phyloP scores from a whole-genome alignment of 2,797 vertebrate species.

The Nyctalus aviator region DNA sequence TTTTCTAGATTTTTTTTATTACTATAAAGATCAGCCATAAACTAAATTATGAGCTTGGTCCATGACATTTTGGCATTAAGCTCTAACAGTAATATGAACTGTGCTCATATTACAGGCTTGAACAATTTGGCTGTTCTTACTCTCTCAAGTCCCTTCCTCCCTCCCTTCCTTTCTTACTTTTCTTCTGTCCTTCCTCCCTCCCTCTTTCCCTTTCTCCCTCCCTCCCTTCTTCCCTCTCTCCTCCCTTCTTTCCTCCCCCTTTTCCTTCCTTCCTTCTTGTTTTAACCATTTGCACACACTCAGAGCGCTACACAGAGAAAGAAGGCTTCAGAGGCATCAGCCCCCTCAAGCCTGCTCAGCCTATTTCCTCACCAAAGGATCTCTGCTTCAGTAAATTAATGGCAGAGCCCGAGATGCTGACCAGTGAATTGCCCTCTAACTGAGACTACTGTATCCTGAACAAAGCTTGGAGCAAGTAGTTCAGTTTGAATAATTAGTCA shows the following conservation, averaged over 20 bases:
- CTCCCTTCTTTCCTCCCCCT: rapidly evolving
- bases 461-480: background rate
- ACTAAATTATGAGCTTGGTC: slow-evolving; percentile 83
- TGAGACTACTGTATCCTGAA: background rate
- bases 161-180: background rate
- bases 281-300: background rate
- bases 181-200: rapidly evolving
- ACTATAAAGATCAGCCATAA: slow-evolving; percentile 82
- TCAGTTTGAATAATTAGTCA: background rate
- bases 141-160: background rate
- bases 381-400: background rate
- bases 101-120: slow-evolving; percentile 76
- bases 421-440: background rate
- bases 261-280: background rate
- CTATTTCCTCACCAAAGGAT: background rate
- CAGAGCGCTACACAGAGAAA: background rate
- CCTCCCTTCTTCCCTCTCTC: rapidly evolving
- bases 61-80: slow-evolving; percentile 74
- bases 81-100: slow-evolving; percentile 70
- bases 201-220: background rate
- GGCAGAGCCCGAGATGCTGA: background rate
- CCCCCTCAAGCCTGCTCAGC: background rate
- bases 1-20: slow-evolving; percentile 77
- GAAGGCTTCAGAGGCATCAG: background rate
- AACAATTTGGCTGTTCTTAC: slow-evolving; percentile 67